phyloP scores from a whole-genome alignment of 2,113 vertebrate species.

The Stegastes partitus region DNA sequence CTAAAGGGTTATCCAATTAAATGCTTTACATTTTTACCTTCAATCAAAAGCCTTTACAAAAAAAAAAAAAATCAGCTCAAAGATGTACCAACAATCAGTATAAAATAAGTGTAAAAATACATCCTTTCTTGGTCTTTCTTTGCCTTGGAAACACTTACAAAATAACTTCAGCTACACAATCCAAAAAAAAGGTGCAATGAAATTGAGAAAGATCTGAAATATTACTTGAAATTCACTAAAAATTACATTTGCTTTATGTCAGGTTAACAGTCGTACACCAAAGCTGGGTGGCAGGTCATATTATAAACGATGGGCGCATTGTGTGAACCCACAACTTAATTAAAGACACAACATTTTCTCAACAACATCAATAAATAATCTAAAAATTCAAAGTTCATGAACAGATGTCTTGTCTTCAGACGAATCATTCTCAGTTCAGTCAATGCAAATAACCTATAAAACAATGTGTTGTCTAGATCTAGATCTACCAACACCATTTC shows the following conservation, averaged over 20 bases:
- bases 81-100: slow-evolving; percentile 48
- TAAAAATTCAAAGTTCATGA: slow-evolving; percentile 8
- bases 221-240: not conserved
- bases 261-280: slow-evolving; percentile 62
- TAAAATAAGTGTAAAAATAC: slow-evolving; percentile 38
- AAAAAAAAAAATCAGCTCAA: slow-evolving; percentile 10
- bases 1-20: slow-evolving; percentile 16
- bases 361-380: slow-evolving; percentile 57
- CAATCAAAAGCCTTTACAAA: not conserved
- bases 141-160: slow-evolving; percentile 3
- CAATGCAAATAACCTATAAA: slow-evolving; percentile 1
- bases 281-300: slow-evolving; percentile 30
- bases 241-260: slow-evolving; percentile 7
- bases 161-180: slow-evolving; percentile 30
- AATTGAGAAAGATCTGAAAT: not conserved
- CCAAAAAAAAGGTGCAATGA: slow-evolving; percentile 40
- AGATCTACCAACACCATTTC: not conserved
- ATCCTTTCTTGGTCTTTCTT: slow-evolving; percentile 4
- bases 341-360: slow-evolving; percentile 13
- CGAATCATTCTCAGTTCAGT: slow-evolving; percentile 6
- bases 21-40: slow-evolving; percentile 8
- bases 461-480: not conserved
- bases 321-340: slow-evolving; percentile 18
- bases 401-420: slow-evolving; percentile 17
- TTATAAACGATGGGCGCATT: slow-evolving; percentile 25